Evolutionary conservation across 2,888 invertebrate genomes (phyloP).

Genomic region (Syritta pipiens): DNA sequence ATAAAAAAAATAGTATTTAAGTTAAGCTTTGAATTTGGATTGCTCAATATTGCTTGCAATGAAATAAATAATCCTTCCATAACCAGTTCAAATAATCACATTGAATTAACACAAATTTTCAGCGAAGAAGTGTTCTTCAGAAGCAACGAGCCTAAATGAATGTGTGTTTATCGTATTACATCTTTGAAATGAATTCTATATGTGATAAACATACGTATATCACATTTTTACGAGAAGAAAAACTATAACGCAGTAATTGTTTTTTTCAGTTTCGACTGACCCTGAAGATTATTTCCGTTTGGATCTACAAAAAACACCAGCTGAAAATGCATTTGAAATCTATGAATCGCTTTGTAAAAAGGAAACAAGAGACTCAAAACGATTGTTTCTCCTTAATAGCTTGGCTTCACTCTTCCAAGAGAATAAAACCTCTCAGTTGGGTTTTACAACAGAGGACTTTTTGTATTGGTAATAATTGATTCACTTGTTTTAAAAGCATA

Average conservation of each 20-base stretch:
- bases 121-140: too few relatives aligned
- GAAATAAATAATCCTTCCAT: too few relatives aligned
- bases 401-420: conserved; percentile 86
- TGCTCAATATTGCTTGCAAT: too few relatives aligned
- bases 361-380: conserved; percentile 86
- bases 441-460: conserved; percentile 89
- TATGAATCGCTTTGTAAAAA: conserved; percentile 82
- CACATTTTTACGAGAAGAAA: neutral
- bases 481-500: neutral
- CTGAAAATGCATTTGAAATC: conserved; percentile 84
- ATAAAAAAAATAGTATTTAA: too few relatives aligned
- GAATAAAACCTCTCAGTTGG: conserved; percentile 78
- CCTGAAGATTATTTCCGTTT: conserved; percentile 84
- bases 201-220: neutral
- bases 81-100: too few relatives aligned
- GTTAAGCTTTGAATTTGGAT: too few relatives aligned
- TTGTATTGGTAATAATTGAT: conserved; percentile 88
- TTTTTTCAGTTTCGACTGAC: conserved; percentile 71
- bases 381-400: conserved; percentile 92
- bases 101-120: too few relatives aligned
- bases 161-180: too few relatives aligned
- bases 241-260: too few relatives aligned
- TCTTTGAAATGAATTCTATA: too few relatives aligned
- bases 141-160: too few relatives aligned
- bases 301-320: conserved; percentile 82